phyloP scores from a whole-genome alignment of 2,888 invertebrate genomes.

The Lepidocyrtoides sp. region DNA sequence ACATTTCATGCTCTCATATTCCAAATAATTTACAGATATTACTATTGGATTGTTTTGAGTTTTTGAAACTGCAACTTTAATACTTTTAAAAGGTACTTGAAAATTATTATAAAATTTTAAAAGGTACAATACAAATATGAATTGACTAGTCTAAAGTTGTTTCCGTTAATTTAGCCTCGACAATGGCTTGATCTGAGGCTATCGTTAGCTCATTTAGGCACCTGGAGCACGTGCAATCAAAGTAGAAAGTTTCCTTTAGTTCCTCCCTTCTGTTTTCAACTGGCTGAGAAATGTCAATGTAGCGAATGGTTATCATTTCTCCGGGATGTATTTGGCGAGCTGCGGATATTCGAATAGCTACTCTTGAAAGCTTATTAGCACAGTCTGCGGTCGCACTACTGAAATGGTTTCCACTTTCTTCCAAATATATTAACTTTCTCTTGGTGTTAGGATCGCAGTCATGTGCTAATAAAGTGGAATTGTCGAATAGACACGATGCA shows the following conservation, averaged over 20 bases:
- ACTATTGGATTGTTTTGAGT: too few species aligned
- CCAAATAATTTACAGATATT: too few species aligned
- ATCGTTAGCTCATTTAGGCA: slow-evolving; percentile 59
- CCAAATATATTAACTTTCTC: slow-evolving; percentile 57
- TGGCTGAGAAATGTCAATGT: slow-evolving; percentile 47
- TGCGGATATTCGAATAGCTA: slow-evolving; percentile 64
- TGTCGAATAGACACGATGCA: slow-evolving; percentile 77
- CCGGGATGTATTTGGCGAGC: slow-evolving; percentile 62
- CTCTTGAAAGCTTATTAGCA: neutral
- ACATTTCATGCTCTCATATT: too few species aligned
- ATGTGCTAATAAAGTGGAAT: slow-evolving; percentile 77
- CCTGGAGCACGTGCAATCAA: slow-evolving; percentile 77
- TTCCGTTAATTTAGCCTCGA: neutral
- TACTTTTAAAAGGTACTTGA: too few species aligned
- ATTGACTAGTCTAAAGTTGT: slow-evolving; percentile 23
- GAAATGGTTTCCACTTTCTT: slow-evolving; percentile 7
- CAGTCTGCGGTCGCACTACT: neutral
- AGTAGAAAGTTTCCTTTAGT: slow-evolving; percentile 77
- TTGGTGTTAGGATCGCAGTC: slow-evolving; percentile 81
- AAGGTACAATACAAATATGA: too few species aligned
- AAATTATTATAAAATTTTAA: too few species aligned
- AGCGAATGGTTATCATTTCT: slow-evolving; percentile 78
- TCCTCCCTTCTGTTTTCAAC: slow-evolving; percentile 63
- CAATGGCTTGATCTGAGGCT: neutral
- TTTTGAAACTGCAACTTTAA: too few species aligned